Conservation (phyloP, 2,113 vertebrate species). For the Calyptommatus sinebrachiatus region DNA sequence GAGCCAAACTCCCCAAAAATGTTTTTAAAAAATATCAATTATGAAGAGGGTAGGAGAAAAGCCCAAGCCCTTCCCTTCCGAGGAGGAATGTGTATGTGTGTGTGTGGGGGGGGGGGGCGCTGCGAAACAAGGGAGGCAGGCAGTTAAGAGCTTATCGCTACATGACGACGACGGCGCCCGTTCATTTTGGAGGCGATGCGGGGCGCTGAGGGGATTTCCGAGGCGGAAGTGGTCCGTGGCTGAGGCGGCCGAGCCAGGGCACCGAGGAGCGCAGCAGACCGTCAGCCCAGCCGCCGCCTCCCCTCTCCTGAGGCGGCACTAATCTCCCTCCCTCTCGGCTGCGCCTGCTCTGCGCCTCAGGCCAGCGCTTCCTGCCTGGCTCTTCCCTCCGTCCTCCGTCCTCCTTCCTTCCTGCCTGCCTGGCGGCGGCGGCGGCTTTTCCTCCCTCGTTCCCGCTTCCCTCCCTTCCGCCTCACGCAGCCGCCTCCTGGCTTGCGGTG, state of each 20-base stretch:
- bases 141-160: not conserved
- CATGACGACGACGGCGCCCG: not conserved
- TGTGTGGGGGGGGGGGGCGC: not conserved
- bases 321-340: not conserved
- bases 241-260: too few species aligned
- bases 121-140: slow-evolving; percentile 42
- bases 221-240: not conserved
- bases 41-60: not conserved
- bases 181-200: not conserved
- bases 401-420: not conserved
- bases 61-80: not conserved
- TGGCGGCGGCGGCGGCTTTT: too few species aligned
- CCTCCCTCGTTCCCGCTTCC: not conserved
- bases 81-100: not conserved
- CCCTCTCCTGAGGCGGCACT: not conserved
- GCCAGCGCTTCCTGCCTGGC: not conserved
- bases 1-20: not conserved
- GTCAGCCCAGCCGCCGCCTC: not conserved
- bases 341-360: slow-evolving; percentile 12
- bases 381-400: not conserved
- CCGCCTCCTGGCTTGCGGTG: slow-evolving; percentile 14
- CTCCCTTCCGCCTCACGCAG: slow-evolving; percentile 1
- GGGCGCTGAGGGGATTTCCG: not conserved
- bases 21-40: not conserved
- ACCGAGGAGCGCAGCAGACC: too few species aligned